Evolutionary conservation across 2,888 invertebrate species (phyloP).

Genomic region (Syrphus vitripennis): DNA sequence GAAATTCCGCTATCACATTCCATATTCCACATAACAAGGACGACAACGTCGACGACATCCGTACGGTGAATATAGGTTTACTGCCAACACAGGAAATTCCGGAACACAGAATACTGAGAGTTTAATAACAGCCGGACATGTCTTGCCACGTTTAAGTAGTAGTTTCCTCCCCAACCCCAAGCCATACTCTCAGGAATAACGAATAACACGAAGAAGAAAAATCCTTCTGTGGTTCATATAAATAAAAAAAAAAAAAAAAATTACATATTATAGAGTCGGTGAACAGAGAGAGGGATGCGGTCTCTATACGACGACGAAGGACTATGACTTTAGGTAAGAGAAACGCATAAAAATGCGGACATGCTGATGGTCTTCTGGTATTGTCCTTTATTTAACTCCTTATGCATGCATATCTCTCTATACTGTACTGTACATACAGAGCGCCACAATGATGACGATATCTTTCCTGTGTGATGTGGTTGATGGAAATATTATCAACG

Average conservation of each 20-base stretch:
- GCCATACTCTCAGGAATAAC: conserved; percentile 22
- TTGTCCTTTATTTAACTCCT: conserved; percentile 49
- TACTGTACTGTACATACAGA: neutral
- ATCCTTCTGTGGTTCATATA: conserved; percentile 14
- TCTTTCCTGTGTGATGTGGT: conserved; percentile 50
- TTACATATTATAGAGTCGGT: too few relatives aligned
- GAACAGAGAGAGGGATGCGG: too few relatives aligned
- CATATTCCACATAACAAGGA: conserved; percentile 36
- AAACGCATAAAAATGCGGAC: conserved; percentile 69
- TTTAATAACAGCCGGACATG: conserved; percentile 69
- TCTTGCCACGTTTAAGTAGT: conserved; percentile 70
- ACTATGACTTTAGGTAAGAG: neutral
- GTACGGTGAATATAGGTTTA: conserved; percentile 11
- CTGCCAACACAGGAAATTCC: conserved; percentile 64
- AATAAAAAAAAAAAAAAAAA: neutral
- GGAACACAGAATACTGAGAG: conserved; percentile 61
- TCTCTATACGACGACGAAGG: neutral
- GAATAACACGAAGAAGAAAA: neutral
- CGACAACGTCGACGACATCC: conserved; percentile 35
- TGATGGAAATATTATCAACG: conserved; percentile 66
- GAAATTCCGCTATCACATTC: conserved; percentile 43
- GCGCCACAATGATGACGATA: neutral
- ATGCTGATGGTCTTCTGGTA: conserved; percentile 29
- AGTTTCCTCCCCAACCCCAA: conserved; percentile 56
- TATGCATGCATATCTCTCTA: conserved; percentile 23